phyloP scores from a whole-genome alignment of 2,888 invertebrate genomes.

The Diogma glabrata region DNA sequence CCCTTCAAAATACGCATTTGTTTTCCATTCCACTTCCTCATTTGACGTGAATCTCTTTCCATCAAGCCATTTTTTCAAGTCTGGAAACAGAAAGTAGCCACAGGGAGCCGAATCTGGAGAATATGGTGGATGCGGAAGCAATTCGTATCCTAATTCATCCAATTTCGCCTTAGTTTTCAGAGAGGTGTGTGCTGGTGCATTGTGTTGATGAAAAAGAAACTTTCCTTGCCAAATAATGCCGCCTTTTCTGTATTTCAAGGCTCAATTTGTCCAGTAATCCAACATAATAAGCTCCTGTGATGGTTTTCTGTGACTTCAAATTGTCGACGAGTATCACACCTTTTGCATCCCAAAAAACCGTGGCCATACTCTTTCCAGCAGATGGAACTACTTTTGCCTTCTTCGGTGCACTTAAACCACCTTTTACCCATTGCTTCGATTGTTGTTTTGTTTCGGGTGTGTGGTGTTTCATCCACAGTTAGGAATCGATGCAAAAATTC shows the following conservation, averaged over 20 bases:
- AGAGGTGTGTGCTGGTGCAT: too few relatives aligned
- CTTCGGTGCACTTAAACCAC: background rate
- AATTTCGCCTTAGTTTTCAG: too few relatives aligned
- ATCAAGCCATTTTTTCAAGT: too few relatives aligned
- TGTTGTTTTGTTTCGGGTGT: background rate
- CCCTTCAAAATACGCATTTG: too few relatives aligned
- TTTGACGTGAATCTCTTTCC: too few relatives aligned
- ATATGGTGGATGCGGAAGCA: too few relatives aligned
- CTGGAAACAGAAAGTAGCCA: too few relatives aligned
- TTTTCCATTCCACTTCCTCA: too few relatives aligned
- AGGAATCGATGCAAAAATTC: conserved; percentile 26
- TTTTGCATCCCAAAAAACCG: background rate
- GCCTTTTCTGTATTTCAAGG: background rate
- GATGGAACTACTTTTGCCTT: background rate
- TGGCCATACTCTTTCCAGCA: background rate
- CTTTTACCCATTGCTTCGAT: background rate
- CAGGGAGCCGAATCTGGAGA: too few relatives aligned
- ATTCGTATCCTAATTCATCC: too few relatives aligned
- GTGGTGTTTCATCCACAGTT: conserved; percentile 26
- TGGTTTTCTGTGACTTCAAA: background rate
- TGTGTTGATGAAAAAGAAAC: too few relatives aligned
- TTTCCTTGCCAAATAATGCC: background rate
- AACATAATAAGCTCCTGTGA: background rate
- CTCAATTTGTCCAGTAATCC: background rate
- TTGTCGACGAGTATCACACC: background rate